Evolutionary conservation across 92 coral and sea anemone genomes (phyloP).

Genomic region (Hydrozoanthus gracilis): DNA sequence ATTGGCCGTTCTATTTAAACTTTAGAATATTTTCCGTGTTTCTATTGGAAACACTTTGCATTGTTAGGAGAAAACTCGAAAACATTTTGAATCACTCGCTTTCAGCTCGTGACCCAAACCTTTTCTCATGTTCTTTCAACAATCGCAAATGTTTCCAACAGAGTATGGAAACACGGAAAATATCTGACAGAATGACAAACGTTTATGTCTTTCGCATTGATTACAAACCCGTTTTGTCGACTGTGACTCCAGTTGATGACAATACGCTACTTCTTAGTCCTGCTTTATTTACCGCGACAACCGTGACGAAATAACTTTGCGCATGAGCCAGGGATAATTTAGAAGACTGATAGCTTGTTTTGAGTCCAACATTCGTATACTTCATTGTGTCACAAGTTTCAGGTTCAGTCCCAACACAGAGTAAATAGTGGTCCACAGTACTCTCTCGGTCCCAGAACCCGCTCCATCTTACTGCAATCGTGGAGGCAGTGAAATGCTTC

Average conservation of each 20-base stretch:
- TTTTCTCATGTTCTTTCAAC: no score
- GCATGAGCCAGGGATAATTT: constrained; percentile 58
- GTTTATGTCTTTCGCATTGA: neutral
- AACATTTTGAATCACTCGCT: no score
- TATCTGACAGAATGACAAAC: no score
- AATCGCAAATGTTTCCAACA: no score
- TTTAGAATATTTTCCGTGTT: no score
- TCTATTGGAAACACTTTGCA: no score
- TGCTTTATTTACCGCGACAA: constrained; percentile 81
- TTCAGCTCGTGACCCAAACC: no score
- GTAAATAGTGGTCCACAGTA: constrained; percentile 57
- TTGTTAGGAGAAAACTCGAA: no score
- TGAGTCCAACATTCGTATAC: constrained; percentile 63
- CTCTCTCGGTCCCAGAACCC: constrained; percentile 94
- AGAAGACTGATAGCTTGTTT: constrained; percentile 57
- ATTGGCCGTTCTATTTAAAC: no score
- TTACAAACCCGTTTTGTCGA: constrained; percentile 82
- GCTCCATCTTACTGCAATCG: constrained; percentile 70
- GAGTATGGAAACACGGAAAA: no score
- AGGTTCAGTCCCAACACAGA: constrained; percentile 84
- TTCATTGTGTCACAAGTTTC: constrained; percentile 68
- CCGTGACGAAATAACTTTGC: constrained; percentile 78
- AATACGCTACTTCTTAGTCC: constrained; percentile 66
- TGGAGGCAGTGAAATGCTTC: constrained; percentile 71
- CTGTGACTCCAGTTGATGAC: constrained; percentile 84